Base-by-base conservation (phyloP, 2,888 invertebrate genomes). In the Eilema sororculum region DNA sequence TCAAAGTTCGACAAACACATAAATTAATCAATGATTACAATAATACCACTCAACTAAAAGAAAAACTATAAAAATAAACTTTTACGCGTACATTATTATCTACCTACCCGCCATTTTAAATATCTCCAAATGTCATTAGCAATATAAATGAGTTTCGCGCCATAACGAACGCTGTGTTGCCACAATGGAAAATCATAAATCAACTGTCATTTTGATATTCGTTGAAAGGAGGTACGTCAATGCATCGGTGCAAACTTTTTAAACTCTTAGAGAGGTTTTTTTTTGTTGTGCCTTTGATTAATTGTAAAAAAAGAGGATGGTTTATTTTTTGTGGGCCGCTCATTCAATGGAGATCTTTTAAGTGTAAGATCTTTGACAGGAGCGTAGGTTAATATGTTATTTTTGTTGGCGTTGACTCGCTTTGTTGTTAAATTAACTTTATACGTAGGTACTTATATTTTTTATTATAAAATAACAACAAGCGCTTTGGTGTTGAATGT, bases 161-260 rank as follows among this genome's bases (percentile, higher is more conserved):
- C 93, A 92, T 93, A 93, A 91, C 91, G 92, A 91, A 90, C 88
- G 87, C 85, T 89, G 90, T 90, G 90, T 82, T 91, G 91, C 93
- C 89, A 93, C 93, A 94, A 94, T 91, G 90, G 90, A 84, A 88
- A 89, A 92, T 88, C 91, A 94, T 94, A 94, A 94, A 94, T 94
- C 93, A 94, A 84, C 87, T 90, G 93, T 93, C 93, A 93, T 83
- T 92, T 90, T 92, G 94, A 93, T 93, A 93, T 90, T 88, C 84
- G 92, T 89, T 94, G 94, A 94, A 94, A 94, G 90, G 89, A 91
- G 89, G 89, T 84, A 84, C 91, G 90, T 93, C 93, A 93, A 93
- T 94, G 93, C 93, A 91, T 92, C 90, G 93, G 90, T 92, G 93
- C 93, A 91, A 90, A 91, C 92, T 87, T 93, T 93, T 93, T 91